These are phyloP conservation scores for Microvelia longipes DNA, from an alignment of 1,140 invertebrate species.

Conservation along the genomic window DNA sequence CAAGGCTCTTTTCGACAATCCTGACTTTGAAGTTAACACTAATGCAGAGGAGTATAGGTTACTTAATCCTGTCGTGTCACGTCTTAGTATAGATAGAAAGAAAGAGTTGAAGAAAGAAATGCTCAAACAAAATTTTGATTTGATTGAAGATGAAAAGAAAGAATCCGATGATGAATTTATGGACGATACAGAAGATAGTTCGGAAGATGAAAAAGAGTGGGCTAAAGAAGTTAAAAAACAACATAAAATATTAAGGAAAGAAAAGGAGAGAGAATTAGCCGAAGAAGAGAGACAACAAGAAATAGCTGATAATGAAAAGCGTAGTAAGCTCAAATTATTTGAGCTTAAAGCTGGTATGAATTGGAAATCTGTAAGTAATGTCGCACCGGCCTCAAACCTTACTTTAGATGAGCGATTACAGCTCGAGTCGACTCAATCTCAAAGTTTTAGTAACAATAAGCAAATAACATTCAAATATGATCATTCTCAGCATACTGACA, in stretches of 20 bases:
- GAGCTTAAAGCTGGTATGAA: slow-evolving; percentile 46
- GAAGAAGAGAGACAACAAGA: slow-evolving; percentile 25
- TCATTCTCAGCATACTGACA: background rate
- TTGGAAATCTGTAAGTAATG: slow-evolving; percentile 35
- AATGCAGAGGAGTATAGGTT: slow-evolving; percentile 69
- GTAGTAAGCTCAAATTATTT: slow-evolving; percentile 44
- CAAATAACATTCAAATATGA: background rate
- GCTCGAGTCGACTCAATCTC: background rate
- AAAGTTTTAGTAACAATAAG: background rate
- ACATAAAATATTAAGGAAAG: slow-evolving; percentile 32
- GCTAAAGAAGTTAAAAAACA: slow-evolving; percentile 63
- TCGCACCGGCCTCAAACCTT: slow-evolving; percentile 22
- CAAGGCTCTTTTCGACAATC: slow-evolving; percentile 75
- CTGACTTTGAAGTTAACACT: slow-evolving; percentile 85
- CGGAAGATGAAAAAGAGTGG: slow-evolving; percentile 64
- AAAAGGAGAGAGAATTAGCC: slow-evolving; percentile 27
- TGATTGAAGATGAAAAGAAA: slow-evolving; percentile 27
- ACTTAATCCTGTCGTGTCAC: slow-evolving; percentile 77
- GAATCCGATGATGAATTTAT: background rate
- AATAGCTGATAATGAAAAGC: slow-evolving; percentile 46
- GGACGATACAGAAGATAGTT: slow-evolving; percentile 30
- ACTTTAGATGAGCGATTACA: background rate
- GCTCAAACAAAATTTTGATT: slow-evolving; percentile 33
- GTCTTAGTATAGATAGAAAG: slow-evolving; percentile 49
- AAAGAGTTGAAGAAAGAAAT: slow-evolving; percentile 38